phyloP scores from a whole-genome alignment of 2,113 vertebrate genomes.

The Todiramphus chloris region DNA sequence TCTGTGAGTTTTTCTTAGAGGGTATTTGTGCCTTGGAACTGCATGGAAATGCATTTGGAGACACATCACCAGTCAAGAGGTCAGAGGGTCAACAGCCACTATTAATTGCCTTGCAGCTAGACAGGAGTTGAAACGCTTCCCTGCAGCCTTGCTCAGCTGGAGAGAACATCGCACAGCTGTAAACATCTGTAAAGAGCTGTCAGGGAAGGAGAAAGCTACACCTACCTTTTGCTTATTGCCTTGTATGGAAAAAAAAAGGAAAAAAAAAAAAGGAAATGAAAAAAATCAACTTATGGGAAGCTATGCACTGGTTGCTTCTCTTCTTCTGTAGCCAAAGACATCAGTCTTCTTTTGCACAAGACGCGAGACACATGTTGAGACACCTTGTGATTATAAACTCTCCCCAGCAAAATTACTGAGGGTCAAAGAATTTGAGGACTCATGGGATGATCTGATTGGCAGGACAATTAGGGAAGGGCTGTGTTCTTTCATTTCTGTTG shows the following conservation, averaged over 20 bases:
- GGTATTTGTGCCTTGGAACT: neutral
- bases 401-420: neutral
- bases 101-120: neutral
- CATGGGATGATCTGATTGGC: neutral
- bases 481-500: conserved; percentile 23
- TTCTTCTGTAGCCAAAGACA: neutral
- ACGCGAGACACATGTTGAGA: neutral
- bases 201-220: neutral
- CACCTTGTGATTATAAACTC: neutral
- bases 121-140: neutral
- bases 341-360: neutral
- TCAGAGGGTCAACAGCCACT: neutral
- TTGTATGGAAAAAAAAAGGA: neutral
- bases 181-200: neutral
- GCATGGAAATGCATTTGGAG: neutral
- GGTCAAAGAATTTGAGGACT: neutral
- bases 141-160: accelerated
- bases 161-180: neutral
- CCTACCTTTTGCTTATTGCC: neutral
- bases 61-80: neutral
- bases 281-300: neutral
- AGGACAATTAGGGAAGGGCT: neutral
- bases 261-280: neutral
- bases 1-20: neutral
- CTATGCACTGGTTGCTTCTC: neutral